Percentiles rank a stretch among this genome's conserved stretches.
Conservation (phyloP, 2,888 invertebrate species). For the Piscicola geometra region DNA sequence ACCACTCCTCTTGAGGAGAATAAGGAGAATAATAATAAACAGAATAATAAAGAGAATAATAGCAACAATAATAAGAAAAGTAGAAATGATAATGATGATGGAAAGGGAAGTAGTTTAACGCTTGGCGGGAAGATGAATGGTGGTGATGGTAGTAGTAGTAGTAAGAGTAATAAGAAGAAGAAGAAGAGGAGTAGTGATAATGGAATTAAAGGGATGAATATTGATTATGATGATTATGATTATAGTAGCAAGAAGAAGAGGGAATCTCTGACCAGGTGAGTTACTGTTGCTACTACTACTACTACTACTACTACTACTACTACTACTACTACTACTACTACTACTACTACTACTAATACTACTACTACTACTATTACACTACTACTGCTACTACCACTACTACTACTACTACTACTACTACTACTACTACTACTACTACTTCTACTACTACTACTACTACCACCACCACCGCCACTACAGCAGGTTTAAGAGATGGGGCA, state of each 20-base stretch:
- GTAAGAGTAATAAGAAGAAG: neutral
- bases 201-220: neutral
- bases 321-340: constrained; percentile 22
- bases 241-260: neutral
- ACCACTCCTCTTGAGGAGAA: neutral
- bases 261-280: constrained; percentile 45
- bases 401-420: too few species aligned
- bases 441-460: neutral
- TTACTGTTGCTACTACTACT: constrained; percentile 15
- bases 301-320: constrained; percentile 24
- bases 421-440: too few species aligned
- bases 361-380: too few species aligned
- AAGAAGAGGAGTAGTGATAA: neutral
- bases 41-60: neutral
- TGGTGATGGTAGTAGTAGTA: neutral
- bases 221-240: constrained; percentile 15
- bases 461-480: constrained; percentile 3
- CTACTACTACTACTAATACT: neutral
- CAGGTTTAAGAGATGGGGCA: constrained; percentile 13
- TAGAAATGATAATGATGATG: too few species aligned
- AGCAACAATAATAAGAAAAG: neutral
- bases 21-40: neutral
- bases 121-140: neutral
- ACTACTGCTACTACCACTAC: too few species aligned
- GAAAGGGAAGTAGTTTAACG: too few species aligned